Evolutionary conservation across 2,797 vertebrate species (phyloP).

Genomic region (Oreonectes daqikongensis): DNA sequence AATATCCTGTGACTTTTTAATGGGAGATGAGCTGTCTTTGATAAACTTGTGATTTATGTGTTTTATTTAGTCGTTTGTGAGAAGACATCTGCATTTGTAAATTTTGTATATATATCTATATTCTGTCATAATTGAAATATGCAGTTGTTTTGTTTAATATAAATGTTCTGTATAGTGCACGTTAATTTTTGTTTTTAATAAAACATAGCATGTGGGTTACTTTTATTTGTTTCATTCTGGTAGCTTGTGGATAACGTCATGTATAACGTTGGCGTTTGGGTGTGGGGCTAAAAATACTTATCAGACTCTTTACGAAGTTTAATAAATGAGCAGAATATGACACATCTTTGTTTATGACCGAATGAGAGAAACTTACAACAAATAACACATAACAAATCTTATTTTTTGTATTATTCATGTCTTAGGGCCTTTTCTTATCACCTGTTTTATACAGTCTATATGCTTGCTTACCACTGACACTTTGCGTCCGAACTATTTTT

Average conservation of each 20-base stretch:
- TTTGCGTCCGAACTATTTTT: too few species aligned
- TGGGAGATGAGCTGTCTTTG: too few species aligned
- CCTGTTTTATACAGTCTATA: too few species aligned
- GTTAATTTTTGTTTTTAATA: background rate
- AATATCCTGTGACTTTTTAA: too few species aligned
- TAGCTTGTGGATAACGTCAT: background rate
- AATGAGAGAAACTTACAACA: too few species aligned
- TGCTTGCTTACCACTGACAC: too few species aligned
- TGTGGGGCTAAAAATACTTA: background rate
- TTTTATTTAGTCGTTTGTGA: background rate
- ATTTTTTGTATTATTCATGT: too few species aligned
- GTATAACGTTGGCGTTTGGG: background rate
- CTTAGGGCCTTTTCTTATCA: background rate
- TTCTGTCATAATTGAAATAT: background rate
- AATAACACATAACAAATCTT: too few species aligned
- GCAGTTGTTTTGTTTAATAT: background rate
- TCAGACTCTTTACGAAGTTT: background rate
- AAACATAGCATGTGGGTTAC: background rate
- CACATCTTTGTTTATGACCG: too few species aligned
- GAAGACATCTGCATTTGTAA: background rate
- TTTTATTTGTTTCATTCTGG: background rate
- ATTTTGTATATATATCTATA: conserved; percentile 1
- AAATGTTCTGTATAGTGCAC: background rate
- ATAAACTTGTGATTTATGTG: background rate
- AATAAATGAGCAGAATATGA: background rate